These are phyloP conservation scores for Dicycla oo DNA, from an alignment of 2,888 invertebrate genomes.

Conservation along the genomic window DNA sequence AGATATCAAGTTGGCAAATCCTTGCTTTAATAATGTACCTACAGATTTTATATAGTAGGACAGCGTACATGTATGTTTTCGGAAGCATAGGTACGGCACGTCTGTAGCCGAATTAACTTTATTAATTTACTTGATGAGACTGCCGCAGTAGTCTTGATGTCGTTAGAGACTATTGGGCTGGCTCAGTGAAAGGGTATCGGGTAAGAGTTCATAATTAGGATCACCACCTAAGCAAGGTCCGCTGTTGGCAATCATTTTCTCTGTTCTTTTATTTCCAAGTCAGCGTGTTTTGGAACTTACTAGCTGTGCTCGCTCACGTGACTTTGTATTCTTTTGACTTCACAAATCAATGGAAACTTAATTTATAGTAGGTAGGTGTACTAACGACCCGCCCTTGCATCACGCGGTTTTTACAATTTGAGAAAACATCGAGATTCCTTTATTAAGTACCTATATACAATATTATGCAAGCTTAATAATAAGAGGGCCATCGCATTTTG, in stretches of 20 bases:
- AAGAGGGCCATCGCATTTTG: too few species aligned
- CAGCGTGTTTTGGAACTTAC: background rate
- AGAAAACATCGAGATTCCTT: too few species aligned
- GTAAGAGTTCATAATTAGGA: constrained; percentile 33
- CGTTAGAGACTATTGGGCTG: constrained; percentile 14
- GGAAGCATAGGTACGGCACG: background rate
- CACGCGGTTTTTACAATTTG: too few species aligned
- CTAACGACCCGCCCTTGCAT: too few species aligned
- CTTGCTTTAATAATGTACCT: background rate
- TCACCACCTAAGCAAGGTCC: constrained; percentile 21
- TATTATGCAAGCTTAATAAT: too few species aligned
- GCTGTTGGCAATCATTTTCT: constrained; percentile 2
- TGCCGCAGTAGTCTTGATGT: constrained; percentile 2
- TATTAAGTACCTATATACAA: too few species aligned
- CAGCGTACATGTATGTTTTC: background rate
- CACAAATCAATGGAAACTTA: background rate
- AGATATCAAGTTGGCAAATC: background rate
- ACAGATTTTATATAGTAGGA: background rate
- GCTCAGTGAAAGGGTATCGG: constrained; percentile 19
- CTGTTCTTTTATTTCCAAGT: constrained; percentile 8
- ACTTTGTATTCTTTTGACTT: too few species aligned
- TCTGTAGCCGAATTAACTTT: constrained; percentile 12
- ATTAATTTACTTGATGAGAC: constrained; percentile 29
- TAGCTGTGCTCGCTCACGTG: background rate
- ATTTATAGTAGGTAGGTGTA: too few species aligned